Evolutionary conservation across 2,113 vertebrate genomes (phyloP).

Genomic region (Melanerpes formicivorus): DNA sequence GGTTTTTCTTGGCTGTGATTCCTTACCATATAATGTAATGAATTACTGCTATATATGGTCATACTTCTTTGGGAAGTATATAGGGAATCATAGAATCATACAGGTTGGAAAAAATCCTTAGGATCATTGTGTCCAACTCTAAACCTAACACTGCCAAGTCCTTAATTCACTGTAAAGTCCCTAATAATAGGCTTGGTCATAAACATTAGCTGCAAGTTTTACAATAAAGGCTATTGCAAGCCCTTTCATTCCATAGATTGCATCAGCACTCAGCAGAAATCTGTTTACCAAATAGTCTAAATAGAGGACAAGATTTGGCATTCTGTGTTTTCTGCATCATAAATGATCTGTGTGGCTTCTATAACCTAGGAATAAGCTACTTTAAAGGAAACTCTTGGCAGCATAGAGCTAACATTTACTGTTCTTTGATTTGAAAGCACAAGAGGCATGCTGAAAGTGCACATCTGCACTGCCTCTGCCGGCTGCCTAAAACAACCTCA

Average conservation of each 20-base stretch:
- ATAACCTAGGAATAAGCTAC: neutral
- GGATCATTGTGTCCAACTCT: neutral
- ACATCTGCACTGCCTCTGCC: neutral
- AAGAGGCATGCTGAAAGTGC: neutral
- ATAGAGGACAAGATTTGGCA: neutral
- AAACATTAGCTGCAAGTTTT: neutral
- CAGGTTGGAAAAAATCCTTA: neutral
- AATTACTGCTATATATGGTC: neutral
- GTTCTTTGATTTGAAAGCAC: rapidly evolving
- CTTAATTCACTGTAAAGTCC: neutral
- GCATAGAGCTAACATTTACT: neutral
- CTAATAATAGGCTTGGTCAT: neutral
- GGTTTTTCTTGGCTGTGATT: neutral
- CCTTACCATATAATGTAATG: neutral
- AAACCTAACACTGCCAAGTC: neutral
- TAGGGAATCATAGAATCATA: neutral
- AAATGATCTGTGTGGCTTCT: neutral
- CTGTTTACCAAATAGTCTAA: neutral
- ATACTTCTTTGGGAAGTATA: neutral
- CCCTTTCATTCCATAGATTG: neutral
- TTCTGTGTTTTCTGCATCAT: neutral
- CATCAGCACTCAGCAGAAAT: neutral
- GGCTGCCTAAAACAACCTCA: neutral
- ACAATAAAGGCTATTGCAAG: neutral
- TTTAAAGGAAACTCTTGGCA: neutral